Conservation (phyloP, 1,140 invertebrate species). For the Ptiloglossa arizonensis region DNA sequence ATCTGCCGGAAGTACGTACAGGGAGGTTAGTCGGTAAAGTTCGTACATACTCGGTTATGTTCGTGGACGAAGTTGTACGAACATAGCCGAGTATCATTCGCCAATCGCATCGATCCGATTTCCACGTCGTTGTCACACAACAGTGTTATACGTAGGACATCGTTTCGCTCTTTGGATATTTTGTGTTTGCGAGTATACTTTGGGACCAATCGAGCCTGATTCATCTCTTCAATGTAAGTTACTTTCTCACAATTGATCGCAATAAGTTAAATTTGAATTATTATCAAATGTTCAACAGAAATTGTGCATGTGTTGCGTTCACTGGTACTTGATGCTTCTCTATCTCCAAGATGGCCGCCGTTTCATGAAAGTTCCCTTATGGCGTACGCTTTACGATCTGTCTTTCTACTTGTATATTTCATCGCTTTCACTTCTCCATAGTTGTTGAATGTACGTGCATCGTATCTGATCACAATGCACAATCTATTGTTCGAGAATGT, state of each 20-base stretch:
- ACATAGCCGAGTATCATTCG: constrained; percentile 53
- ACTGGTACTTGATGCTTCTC: constrained; percentile 65
- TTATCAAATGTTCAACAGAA: constrained; percentile 14
- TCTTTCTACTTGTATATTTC: constrained; percentile 31
- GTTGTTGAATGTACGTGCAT: background rate
- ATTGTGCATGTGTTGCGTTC: constrained; percentile 68
- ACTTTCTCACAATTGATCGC: background rate
- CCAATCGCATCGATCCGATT: constrained; percentile 77
- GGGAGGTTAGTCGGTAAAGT: background rate
- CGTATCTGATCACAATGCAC: constrained; percentile 1
- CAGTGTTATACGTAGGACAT: constrained; percentile 70
- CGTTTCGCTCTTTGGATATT: constrained; percentile 66
- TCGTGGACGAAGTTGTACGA: constrained; percentile 54
- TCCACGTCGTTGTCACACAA: constrained; percentile 76
- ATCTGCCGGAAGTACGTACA: constrained; percentile 40
- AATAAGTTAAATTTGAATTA: constrained; percentile 31
- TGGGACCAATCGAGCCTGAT: constrained; percentile 69
- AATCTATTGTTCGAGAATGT: background rate
- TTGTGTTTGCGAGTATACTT: constrained; percentile 67
- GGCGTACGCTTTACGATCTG: constrained; percentile 53
- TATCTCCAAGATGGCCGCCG: constrained; percentile 76
- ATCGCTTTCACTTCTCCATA: background rate
- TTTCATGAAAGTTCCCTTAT: constrained; percentile 71
- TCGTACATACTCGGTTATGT: constrained; percentile 20
- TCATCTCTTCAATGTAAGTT: constrained; percentile 70